Evolutionary conservation across 2,888 invertebrate species (phyloP), one percentile per base, ranked within the genome.

Genomic region (Crocallis elinguaria): DNA sequence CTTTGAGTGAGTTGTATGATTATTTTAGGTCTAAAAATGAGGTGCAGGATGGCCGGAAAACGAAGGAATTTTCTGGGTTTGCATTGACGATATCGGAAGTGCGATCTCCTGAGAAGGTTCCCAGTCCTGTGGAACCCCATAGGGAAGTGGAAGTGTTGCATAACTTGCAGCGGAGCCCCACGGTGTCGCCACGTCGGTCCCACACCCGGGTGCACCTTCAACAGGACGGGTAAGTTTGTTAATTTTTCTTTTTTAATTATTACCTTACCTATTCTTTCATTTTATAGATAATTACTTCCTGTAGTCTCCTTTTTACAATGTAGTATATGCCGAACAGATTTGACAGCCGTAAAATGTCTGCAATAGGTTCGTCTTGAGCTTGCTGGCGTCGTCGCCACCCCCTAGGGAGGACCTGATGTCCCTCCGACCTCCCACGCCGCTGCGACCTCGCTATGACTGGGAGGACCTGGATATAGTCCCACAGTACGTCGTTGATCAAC

Each of bases 141-240:
- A 93, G 93, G 60, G 93, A 94, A 76, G 93, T 95, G 19, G 94
- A 95, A 73, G 93, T 95, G 6, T 80, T 95, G 23, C 94, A 95
- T 67, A 95, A 95, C 69, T 79, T 95, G 38, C 94, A 94, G 59
- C 82, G 95, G 43, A 95, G 94, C 79, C 94, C 94, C 0, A 82
- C 73, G 0, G 75, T 86, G 3, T 93, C 93, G 0, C 93, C 93
- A 0, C 83, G 91, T n/a, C 76, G 88, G 30, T 84, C 91, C n/a
- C 80, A 83, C 50, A 84, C 87, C 3, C 71, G 79, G 16, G 67
- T 91, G 46, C 70, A 88, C 64, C 61, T 92, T 65, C 82, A 92
- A 75, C 76, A 84, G 64, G 77, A 92, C 71, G 78, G 92, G 93
- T 86, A 72, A 86, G 75, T 78, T n/a, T n/a, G n/a, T n/a, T n/a